Evolutionary conservation across 2,113 vertebrate species (phyloP).

Genomic region (Kryptolebias marmoratus): DNA sequence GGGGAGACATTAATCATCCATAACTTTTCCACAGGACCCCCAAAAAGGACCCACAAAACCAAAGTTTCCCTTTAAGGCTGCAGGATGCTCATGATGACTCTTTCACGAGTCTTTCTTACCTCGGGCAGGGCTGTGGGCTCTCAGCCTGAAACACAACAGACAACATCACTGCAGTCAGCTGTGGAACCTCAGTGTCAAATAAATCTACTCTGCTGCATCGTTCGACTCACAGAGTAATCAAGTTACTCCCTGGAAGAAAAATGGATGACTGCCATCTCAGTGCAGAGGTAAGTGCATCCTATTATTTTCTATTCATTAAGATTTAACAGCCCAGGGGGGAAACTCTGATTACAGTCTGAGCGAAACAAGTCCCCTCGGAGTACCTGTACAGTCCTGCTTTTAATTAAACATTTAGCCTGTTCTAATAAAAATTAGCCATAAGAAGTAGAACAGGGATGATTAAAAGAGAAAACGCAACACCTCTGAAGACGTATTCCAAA

Average conservation of each 20-base stretch:
- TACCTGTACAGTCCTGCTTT: constrained; percentile 5
- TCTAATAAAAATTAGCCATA: neutral
- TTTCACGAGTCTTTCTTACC: constrained; percentile 49
- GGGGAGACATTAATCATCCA: too few relatives aligned
- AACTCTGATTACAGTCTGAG: constrained; percentile 11
- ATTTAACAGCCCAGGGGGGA: too few relatives aligned
- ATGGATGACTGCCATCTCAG: constrained; percentile 4
- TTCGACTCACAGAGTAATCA: constrained; percentile 5
- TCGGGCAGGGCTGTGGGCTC: constrained; percentile 75
- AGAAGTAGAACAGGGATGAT: neutral
- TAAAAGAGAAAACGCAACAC: too few relatives aligned
- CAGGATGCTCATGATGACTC: neutral
- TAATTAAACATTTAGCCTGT: constrained; percentile 8
- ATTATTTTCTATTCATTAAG: constrained; percentile 19
- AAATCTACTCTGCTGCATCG: neutral
- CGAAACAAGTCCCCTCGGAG: constrained; percentile 10
- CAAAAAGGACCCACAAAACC: too few relatives aligned
- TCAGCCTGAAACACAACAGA: constrained; percentile 73
- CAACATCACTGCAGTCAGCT: constrained; percentile 6
- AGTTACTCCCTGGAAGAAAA: constrained; percentile 25
- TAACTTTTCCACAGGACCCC: too few relatives aligned
- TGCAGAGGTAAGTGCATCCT: neutral
- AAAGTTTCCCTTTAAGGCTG: neutral
- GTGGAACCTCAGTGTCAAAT: neutral
- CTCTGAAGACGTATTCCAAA: neutral